phyloP scores from a whole-genome alignment of 2,888 invertebrate genomes.

The Hypselothyrea guttata region DNA sequence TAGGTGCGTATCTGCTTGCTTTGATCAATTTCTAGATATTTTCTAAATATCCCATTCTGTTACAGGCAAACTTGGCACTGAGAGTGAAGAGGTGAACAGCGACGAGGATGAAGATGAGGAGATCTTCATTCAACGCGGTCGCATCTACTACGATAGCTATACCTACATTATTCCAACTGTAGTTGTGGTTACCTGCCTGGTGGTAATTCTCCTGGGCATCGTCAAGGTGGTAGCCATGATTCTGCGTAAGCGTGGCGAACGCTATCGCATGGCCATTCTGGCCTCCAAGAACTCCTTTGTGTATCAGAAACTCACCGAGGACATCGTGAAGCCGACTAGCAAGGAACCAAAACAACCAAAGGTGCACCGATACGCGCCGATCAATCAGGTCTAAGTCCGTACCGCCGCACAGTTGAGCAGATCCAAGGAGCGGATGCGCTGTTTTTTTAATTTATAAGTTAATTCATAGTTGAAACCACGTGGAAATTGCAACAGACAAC shows the following conservation, averaged over 20 bases:
- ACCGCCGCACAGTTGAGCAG: constrained; percentile 41
- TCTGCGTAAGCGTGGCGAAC: constrained; percentile 83
- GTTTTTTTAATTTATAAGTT: constrained; percentile 76
- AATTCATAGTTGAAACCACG: constrained; percentile 54
- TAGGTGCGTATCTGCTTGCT: constrained; percentile 61
- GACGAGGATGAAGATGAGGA: constrained; percentile 72
- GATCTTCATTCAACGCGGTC: constrained; percentile 81
- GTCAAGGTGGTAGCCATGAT: constrained; percentile 83
- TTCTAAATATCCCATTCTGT: background rate
- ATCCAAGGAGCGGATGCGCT: constrained; percentile 62
- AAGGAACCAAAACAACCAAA: constrained; percentile 85
- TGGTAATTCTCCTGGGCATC: constrained; percentile 84
- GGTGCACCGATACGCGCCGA: constrained; percentile 86
- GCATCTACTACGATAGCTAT: constrained; percentile 82
- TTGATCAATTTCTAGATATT: background rate
- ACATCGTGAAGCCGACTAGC: constrained; percentile 85
- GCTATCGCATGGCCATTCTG: constrained; percentile 82
- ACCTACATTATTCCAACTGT: constrained; percentile 85
- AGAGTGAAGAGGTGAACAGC: constrained; percentile 66
- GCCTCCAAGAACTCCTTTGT: constrained; percentile 84
- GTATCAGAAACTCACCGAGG: constrained; percentile 90
- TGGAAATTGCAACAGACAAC: constrained; percentile 6
- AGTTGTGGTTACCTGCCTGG: constrained; percentile 85
- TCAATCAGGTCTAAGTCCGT: constrained; percentile 83
- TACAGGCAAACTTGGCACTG: constrained; percentile 74